Conservation (phyloP, 1,140 invertebrate genomes). For the Brachionus plicatilis region DNA sequence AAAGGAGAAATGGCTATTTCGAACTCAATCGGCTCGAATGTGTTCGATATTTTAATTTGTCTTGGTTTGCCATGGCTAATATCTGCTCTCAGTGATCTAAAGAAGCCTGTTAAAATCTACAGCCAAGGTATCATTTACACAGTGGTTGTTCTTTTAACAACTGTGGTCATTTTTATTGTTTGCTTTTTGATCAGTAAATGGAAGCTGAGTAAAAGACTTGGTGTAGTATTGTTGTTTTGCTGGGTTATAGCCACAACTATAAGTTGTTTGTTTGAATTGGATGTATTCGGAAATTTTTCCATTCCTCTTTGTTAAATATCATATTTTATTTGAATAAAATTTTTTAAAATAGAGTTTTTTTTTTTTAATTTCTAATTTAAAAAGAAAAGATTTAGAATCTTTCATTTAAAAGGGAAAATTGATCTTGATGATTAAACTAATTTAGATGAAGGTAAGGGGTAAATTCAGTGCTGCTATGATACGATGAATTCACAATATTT, state of each 20-base stretch:
- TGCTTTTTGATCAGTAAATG: conserved; percentile 46
- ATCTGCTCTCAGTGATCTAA: neutral
- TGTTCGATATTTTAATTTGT: conserved; percentile 56
- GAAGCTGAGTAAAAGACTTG: conserved; percentile 47
- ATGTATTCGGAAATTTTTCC: conserved; percentile 51
- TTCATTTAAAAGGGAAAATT: too few species aligned
- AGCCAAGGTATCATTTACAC: conserved; percentile 49
- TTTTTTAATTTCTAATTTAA: too few species aligned
- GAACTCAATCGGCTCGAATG: conserved; percentile 55
- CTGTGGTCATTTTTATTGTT: conserved; percentile 48
- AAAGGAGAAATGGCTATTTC: conserved; percentile 57
- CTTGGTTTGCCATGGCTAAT: conserved; percentile 52
- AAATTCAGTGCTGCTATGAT: too few species aligned
- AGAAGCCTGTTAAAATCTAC: conserved; percentile 16
- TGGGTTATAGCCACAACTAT: conserved; percentile 48
- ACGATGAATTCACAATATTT: too few species aligned
- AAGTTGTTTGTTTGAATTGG: conserved; percentile 51
- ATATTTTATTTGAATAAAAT: too few species aligned
- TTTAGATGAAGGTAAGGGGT: too few species aligned
- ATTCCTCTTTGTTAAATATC: conserved; percentile 42
- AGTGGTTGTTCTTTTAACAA: conserved; percentile 48
- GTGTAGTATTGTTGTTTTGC: conserved; percentile 45
- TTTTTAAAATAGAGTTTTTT: too few species aligned
- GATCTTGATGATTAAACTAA: too few species aligned
- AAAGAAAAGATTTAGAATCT: too few species aligned